Evolutionary conservation across 2,113 vertebrate species (phyloP).

Genomic region (Oncorhynchus nerka): DNA sequence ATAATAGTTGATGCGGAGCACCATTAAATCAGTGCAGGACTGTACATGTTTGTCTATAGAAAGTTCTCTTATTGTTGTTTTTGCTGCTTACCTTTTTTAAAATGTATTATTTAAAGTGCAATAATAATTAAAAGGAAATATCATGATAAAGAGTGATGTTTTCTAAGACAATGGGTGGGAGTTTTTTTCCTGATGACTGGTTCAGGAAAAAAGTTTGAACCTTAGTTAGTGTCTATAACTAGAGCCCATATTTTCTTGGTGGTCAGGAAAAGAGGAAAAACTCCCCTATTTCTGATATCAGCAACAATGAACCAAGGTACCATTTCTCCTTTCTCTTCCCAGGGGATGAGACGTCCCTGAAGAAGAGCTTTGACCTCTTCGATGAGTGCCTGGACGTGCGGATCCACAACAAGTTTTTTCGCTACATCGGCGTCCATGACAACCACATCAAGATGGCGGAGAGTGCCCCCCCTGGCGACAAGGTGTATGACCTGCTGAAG

Average conservation of each 20-base stretch:
- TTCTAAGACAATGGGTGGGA: no score
- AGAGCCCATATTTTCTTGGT: no score
- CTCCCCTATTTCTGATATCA: background rate
- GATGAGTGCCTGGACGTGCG: conserved; percentile 72
- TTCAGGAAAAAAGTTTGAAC: no score
- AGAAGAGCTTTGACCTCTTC: conserved; percentile 76
- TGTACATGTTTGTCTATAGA: background rate
- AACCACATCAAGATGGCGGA: conserved; percentile 74
- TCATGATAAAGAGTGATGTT: no score
- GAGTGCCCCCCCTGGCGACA: conserved; percentile 59
- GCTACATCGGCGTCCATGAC: conserved; percentile 72
- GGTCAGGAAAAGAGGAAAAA: no score
- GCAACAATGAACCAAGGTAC: background rate
- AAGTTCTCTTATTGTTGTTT: background rate
- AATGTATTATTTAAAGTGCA: background rate
- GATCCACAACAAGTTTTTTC: conserved; percentile 79
- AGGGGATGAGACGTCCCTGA: conserved; percentile 75
- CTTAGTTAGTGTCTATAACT: no score
- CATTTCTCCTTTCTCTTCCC: background rate
- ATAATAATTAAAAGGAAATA: background rate
- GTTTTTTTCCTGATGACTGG: no score
- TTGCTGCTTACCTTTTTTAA: background rate
- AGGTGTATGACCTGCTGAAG: conserved; percentile 76
- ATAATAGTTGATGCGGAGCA: background rate
- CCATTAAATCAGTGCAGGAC: background rate